Percentiles rank a stretch among this genome's conserved stretches.
Evolutionary conservation across 2,113 vertebrate genomes (phyloP).

Genomic region (Dendropsophus ebraccatus): DNA sequence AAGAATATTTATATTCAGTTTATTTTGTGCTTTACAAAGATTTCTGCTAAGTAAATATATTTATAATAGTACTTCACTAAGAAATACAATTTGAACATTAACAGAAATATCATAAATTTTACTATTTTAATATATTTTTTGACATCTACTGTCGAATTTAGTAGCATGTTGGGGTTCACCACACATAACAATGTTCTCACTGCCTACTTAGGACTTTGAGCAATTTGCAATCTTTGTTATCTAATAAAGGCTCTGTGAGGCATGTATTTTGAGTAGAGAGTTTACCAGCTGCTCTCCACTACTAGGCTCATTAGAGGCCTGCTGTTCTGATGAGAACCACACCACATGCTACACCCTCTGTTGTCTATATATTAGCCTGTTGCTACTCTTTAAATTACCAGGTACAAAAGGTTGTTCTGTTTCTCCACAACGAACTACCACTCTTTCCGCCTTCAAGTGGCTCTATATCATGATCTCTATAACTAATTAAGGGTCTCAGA

Average conservation of each 20-base stretch:
- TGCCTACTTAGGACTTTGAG: slow-evolving; percentile 90
- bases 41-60: background rate
- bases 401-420: slow-evolving; percentile 81
- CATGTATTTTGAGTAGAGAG: slow-evolving; percentile 91
- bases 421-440: slow-evolving; percentile 74
- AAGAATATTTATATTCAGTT: background rate
- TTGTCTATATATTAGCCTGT: slow-evolving; percentile 82
- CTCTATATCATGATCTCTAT: slow-evolving; percentile 82
- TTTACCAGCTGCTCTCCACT: slow-evolving; percentile 99
- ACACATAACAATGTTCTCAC: slow-evolving; percentile 99
- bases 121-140: background rate
- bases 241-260: slow-evolving; percentile 87
- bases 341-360: slow-evolving; percentile 92
- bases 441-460: slow-evolving; percentile 75
- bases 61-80: background rate
- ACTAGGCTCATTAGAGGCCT: slow-evolving; percentile 93
- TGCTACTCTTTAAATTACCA: slow-evolving; percentile 85
- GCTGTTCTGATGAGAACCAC: slow-evolving; percentile 97
- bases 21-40: background rate
- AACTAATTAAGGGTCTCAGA: slow-evolving; percentile 78
- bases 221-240: slow-evolving; percentile 99
- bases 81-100: background rate
- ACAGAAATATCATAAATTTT: background rate
- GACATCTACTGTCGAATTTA: slow-evolving; percentile 72
- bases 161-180: slow-evolving; percentile 76